Percentiles rank a stretch among this genome's conserved stretches.
Conservation (phyloP, 2,113 vertebrate species). For the Leiothrix lutea region DNA sequence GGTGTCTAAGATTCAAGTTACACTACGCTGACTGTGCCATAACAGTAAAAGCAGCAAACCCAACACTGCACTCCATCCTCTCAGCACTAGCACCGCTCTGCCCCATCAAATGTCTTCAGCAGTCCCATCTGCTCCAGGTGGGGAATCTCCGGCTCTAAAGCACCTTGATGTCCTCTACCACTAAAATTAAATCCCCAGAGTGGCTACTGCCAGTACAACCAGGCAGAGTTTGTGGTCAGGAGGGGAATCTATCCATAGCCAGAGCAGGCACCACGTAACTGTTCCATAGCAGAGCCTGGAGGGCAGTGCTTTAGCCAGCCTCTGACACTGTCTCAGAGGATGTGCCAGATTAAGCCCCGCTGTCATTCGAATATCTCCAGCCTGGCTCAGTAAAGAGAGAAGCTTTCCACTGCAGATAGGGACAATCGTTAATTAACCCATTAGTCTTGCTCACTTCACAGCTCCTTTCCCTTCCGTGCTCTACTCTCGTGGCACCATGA, state of each 20-base stretch:
- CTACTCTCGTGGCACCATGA: not conserved
- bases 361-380: not conserved
- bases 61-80: rapidly evolving
- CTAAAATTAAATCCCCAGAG: not conserved
- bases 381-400: not conserved
- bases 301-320: not conserved
- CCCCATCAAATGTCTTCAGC: not conserved
- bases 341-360: not conserved
- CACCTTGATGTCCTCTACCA: not conserved
- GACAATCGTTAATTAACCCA: not conserved
- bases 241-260: not conserved
- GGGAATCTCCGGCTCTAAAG: not conserved
- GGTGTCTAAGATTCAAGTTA: not conserved
- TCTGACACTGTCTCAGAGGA: rapidly evolving
- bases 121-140: not conserved
- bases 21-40: rapidly evolving
- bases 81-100: not conserved
- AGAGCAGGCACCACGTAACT: not conserved
- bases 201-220: rapidly evolving
- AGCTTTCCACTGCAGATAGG: not conserved
- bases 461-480: not conserved
- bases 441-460: not conserved
- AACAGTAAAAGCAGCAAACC: not conserved
- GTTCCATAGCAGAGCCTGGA: not conserved
- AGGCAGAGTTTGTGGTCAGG: not conserved